phyloP scores from a whole-genome alignment of 2,113 vertebrate genomes.

The Mellivora capensis region DNA sequence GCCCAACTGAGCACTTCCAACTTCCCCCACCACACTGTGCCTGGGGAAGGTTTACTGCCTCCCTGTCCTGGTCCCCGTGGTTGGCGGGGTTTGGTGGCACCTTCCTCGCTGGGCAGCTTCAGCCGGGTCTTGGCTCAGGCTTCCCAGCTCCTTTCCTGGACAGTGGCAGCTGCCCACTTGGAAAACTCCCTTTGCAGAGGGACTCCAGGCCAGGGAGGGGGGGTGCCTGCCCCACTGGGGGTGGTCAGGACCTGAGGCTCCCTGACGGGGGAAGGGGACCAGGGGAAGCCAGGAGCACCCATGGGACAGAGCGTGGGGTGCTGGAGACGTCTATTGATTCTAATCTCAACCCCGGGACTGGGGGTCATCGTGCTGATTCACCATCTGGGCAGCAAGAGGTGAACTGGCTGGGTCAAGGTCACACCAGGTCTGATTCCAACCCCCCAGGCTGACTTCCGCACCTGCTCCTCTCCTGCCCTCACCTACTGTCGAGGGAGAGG shows the following conservation, averaged over 20 bases:
- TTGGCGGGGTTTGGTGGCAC: not conserved
- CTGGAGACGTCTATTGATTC: not conserved
- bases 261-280: accelerated
- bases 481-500: not conserved
- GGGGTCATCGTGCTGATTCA: accelerated
- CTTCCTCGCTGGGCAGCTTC: not conserved
- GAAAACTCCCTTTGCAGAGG: not conserved
- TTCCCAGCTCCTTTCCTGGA: not conserved
- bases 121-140: accelerated
- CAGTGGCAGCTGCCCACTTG: accelerated
- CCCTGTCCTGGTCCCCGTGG: not conserved
- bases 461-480: not conserved
- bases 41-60: too few species aligned
- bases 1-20: too few species aligned
- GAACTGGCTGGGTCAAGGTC: accelerated
- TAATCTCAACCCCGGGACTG: not conserved
- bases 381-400: not conserved
- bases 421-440: not conserved
- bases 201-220: accelerated
- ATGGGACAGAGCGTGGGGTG: accelerated
- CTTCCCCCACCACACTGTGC: accelerated
- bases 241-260: not conserved
- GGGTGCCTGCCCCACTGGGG: accelerated
- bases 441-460: accelerated
- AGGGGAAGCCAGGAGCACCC: not conserved